These are phyloP conservation scores for Ia io DNA, from an alignment of 2,113 vertebrate genomes.

Conservation along the genomic window DNA sequence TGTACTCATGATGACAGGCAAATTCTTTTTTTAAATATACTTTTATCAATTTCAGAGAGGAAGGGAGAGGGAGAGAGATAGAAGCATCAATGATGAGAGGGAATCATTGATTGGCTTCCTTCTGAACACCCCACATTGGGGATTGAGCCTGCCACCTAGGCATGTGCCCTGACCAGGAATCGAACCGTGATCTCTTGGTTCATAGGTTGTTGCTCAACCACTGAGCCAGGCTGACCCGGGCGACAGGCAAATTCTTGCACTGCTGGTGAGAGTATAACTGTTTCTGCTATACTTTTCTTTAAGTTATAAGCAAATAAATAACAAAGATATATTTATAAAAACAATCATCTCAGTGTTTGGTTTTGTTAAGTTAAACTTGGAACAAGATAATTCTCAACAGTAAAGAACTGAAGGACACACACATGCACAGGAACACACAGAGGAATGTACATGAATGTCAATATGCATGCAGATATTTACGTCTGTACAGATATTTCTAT, in stretches of 20 bases:
- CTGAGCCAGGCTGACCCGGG: too few relatives aligned
- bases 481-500: not conserved
- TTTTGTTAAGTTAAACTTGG: not conserved
- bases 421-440: not conserved
- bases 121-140: too few relatives aligned
- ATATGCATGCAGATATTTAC: not conserved
- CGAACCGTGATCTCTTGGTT: too few relatives aligned
- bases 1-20: not conserved
- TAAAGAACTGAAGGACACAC: not conserved
- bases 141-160: too few relatives aligned
- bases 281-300: not conserved
- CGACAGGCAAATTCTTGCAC: not conserved
- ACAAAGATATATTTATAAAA: not conserved
- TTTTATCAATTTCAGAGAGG: too few relatives aligned
- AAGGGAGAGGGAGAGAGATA: too few relatives aligned
- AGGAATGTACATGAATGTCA: not conserved
- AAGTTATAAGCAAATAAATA: not conserved
- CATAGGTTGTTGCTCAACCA: too few relatives aligned
- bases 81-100: too few relatives aligned
- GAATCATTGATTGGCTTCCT: too few relatives aligned
- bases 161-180: too few relatives aligned
- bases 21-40: not conserved
- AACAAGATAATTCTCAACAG: not conserved
- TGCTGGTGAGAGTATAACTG: not conserved
- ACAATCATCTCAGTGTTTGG: not conserved